Conservation (phyloP, 2,797 vertebrate species). For the Acipenser transmontanus region DNA sequence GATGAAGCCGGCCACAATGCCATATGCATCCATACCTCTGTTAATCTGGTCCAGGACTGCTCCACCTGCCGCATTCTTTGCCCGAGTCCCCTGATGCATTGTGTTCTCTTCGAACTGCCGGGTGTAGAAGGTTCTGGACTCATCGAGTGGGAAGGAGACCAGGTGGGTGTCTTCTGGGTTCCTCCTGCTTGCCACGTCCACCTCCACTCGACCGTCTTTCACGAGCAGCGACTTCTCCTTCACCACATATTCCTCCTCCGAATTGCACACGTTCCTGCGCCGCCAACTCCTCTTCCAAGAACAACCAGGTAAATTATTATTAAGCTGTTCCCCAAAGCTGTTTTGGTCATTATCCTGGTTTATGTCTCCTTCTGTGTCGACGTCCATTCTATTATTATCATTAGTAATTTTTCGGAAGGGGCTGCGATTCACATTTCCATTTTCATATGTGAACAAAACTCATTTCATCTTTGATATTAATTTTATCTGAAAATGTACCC, state of each 20-base stretch:
- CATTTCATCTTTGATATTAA: not conserved
- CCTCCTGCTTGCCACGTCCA: conserved; percentile 9
- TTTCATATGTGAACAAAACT: not conserved
- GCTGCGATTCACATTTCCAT: not conserved
- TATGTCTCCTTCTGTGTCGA: not conserved
- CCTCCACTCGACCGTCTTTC: conserved; percentile 11
- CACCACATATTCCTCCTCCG: conserved; percentile 13
- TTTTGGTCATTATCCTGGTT: not conserved
- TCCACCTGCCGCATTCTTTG: conserved; percentile 2
- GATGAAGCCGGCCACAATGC: conserved; percentile 13
- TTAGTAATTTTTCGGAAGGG: not conserved
- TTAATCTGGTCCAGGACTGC: conserved; percentile 8
- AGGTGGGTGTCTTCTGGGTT: conserved; percentile 17
- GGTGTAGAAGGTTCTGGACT: conserved; percentile 7
- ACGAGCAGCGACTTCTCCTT: conserved; percentile 11
- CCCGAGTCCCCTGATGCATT: not conserved
- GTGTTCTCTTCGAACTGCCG: conserved; percentile 14
- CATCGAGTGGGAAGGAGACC: conserved; percentile 12
- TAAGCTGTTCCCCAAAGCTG: not conserved
- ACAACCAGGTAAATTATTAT: not conserved
- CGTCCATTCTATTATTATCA: not conserved
- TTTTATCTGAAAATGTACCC: not conserved
- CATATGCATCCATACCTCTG: conserved; percentile 16
- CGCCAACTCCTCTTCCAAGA: not conserved
- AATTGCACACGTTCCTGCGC: conserved; percentile 3